Conservation (phyloP, 2,888 invertebrate species). For the Torymus auratus region DNA sequence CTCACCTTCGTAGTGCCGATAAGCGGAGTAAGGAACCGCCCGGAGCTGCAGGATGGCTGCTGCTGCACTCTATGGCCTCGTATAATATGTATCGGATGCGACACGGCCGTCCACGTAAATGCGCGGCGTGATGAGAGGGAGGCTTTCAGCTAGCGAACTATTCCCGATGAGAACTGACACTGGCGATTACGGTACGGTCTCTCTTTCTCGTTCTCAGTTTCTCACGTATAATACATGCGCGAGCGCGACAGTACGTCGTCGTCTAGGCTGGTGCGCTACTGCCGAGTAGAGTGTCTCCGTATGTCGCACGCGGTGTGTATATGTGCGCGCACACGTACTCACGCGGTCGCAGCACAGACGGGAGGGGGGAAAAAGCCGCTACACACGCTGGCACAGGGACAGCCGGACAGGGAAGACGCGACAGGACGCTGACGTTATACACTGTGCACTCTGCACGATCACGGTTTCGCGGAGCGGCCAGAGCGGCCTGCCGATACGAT, state of each 20-base stretch:
- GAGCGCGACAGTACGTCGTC: background rate
- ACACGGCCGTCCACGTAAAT: background rate
- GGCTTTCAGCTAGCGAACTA: background rate
- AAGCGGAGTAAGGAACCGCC: slow-evolving; percentile 37
- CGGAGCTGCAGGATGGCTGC: slow-evolving; percentile 9
- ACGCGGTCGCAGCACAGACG: too few relatives aligned
- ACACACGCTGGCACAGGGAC: background rate
- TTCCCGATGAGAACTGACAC: slow-evolving; percentile 29
- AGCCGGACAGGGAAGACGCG: too few relatives aligned
- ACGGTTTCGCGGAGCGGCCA: too few relatives aligned
- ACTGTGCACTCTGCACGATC: background rate
- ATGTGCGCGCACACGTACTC: background rate
- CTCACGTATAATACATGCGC: background rate
- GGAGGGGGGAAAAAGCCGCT: background rate
- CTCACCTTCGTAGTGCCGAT: slow-evolving; percentile 34
- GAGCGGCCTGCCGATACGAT: too few relatives aligned
- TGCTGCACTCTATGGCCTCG: background rate
- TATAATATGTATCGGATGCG: background rate
- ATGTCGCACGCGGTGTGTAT: background rate
- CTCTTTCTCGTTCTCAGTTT: slow-evolving; percentile 13
- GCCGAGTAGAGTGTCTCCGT: too few relatives aligned
- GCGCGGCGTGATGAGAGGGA: background rate
- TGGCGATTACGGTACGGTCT: slow-evolving; percentile 8
- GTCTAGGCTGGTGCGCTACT: too few relatives aligned
- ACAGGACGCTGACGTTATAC: background rate